Percentiles rank a stretch among this genome's conserved stretches.
Conservation (phyloP, 2,113 vertebrate species). For the Vanacampus margaritifer region DNA sequence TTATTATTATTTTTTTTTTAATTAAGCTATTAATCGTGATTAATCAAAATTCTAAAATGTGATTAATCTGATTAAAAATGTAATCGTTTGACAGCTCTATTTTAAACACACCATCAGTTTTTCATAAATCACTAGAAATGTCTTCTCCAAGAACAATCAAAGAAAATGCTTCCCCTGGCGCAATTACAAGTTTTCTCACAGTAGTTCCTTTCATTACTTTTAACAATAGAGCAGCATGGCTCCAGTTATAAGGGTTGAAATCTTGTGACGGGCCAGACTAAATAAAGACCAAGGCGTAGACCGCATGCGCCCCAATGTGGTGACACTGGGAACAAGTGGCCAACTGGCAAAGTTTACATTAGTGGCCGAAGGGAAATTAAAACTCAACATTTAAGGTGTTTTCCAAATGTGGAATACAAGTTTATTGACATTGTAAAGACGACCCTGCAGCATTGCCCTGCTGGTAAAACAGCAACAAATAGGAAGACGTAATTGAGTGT, state of each 20-base stretch:
- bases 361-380: constrained; percentile 17
- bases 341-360: constrained; percentile 6
- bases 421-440: too few species aligned
- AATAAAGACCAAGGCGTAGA: constrained; percentile 41
- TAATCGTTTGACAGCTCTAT: too few species aligned
- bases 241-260: constrained; percentile 48
- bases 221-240: constrained; percentile 48
- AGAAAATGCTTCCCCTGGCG: constrained; percentile 18
- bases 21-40: too few species aligned
- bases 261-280: constrained; percentile 56
- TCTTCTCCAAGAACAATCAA: constrained; percentile 42
- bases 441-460: too few species aligned
- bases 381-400: background rate
- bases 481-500: too few species aligned
- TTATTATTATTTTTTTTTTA: too few species aligned
- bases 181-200: constrained; percentile 33
- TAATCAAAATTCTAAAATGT: too few species aligned
- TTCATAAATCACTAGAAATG: background rate
- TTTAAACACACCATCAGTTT: background rate
- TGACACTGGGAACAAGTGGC: constrained; percentile 28
- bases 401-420: background rate
- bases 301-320: constrained; percentile 47
- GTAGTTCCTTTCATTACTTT: constrained; percentile 37
- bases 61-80: too few species aligned
- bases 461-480: too few species aligned